These are phyloP conservation scores for Adelognathus sp. DNA, from an alignment of 2,888 invertebrate genomes.

Conservation along the genomic window DNA sequence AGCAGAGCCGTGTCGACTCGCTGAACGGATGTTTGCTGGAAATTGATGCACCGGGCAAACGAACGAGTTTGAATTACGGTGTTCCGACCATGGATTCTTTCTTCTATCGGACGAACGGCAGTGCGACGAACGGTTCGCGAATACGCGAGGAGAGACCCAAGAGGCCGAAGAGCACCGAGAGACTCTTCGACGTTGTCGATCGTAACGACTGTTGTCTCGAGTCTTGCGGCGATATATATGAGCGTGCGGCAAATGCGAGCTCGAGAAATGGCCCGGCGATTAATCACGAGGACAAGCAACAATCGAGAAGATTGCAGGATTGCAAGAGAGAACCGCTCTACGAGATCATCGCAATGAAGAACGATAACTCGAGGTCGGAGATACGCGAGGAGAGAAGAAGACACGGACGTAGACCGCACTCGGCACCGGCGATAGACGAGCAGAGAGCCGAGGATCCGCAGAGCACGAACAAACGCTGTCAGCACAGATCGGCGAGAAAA, in stretches of 20 bases:
- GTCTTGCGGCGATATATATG: conserved; percentile 27
- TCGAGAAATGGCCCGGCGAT: conserved; percentile 58
- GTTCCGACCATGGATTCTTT: conserved; percentile 66
- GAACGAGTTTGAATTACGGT: conserved; percentile 60
- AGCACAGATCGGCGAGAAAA: conserved; percentile 68
- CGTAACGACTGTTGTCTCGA: conserved; percentile 65
- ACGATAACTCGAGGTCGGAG: conserved; percentile 56
- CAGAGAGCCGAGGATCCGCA: not conserved
- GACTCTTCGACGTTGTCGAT: conserved; percentile 71
- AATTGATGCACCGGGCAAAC: conserved; percentile 65
- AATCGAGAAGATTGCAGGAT: conserved; percentile 54
- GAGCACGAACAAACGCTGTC: conserved; percentile 59
- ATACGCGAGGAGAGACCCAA: conserved; percentile 67
- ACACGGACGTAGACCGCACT: conserved; percentile 72
- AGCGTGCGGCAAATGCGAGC: conserved; percentile 49
- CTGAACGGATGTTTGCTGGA: conserved; percentile 67
- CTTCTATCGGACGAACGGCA: conserved; percentile 71
- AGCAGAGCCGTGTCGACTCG: conserved; percentile 55
- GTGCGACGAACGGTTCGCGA: conserved; percentile 67
- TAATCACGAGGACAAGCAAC: conserved; percentile 51
- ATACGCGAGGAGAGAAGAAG: conserved; percentile 62
- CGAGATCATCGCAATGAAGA: conserved; percentile 68
- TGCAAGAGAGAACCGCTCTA: conserved; percentile 71
- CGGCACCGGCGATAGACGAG: conserved; percentile 73
- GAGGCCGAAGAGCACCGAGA: conserved; percentile 76